Evolutionary conservation across 2,797 vertebrate genomes (phyloP).

Genomic region (Peromyscus eremicus): DNA sequence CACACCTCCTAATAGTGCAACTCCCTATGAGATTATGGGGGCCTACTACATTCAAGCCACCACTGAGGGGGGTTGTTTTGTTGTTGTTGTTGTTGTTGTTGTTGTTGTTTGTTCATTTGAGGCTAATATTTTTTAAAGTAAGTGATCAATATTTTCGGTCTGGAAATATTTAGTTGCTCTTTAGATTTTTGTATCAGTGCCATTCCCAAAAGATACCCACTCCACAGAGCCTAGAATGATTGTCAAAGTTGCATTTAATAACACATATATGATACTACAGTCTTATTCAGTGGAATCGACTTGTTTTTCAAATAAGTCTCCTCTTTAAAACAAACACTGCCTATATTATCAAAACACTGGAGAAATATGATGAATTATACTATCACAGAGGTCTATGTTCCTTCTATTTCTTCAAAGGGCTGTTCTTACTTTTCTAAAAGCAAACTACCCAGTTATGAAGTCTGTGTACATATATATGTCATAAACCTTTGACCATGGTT

Average conservation of each 20-base stretch:
- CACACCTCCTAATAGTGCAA: neutral
- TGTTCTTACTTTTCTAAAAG: slow-evolving; percentile 74
- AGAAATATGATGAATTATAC: slow-evolving; percentile 33
- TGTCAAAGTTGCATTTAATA: slow-evolving; percentile 37
- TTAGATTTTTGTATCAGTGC: neutral
- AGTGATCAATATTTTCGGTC: neutral
- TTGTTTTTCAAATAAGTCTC: neutral
- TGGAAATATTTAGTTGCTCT: neutral
- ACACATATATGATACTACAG: neutral
- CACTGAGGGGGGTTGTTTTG: neutral
- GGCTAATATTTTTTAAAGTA: neutral
- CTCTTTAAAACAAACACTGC: neutral
- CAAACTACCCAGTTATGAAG: slow-evolving; percentile 67
- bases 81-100: neutral
- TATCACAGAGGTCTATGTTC: slow-evolving; percentile 56
- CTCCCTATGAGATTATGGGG: neutral
- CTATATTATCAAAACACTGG: slow-evolving; percentile 72
- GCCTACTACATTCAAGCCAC: neutral
- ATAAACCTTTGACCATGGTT: slow-evolving; percentile 80
- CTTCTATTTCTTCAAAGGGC: slow-evolving; percentile 69
- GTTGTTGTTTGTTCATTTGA: neutral
- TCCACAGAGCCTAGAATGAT: slow-evolving; percentile 1
- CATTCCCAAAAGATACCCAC: slow-evolving; percentile 39
- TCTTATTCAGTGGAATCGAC: neutral
- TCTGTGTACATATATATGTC: slow-evolving; percentile 55